phyloP scores from a whole-genome alignment of 2,797 vertebrate genomes.

The Alosa sapidissima region DNA sequence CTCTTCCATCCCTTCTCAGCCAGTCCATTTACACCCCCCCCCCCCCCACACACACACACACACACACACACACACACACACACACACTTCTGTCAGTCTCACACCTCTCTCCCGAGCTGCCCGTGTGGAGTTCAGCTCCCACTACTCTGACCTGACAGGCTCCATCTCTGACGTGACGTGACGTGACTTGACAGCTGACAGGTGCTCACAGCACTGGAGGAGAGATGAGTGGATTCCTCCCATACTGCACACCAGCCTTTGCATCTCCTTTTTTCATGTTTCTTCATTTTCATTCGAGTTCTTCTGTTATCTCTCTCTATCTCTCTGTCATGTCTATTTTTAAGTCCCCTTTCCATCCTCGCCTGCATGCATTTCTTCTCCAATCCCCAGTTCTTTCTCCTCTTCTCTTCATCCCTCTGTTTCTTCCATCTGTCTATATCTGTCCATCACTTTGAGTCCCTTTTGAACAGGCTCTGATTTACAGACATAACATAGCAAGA shows the following conservation, averaged over 20 bases:
- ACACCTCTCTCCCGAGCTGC: background rate
- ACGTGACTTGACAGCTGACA: background rate
- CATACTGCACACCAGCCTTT: background rate
- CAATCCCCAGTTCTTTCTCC: background rate
- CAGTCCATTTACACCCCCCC: background rate
- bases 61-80: background rate
- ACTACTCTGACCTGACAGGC: background rate
- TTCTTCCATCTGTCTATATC: background rate
- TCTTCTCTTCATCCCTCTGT: slow-evolving; percentile 8
- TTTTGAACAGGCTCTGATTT: background rate
- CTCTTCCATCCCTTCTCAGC: background rate
- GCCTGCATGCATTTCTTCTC: background rate
- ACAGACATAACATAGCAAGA: background rate
- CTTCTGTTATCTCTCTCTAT: background rate
- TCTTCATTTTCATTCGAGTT: slow-evolving; percentile 24
- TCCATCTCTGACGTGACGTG: background rate
- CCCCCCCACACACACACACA: background rate
- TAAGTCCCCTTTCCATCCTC: background rate
- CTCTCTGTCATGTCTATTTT: background rate
- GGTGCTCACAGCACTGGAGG: background rate
- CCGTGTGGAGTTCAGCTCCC: background rate
- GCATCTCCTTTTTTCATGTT: background rate
- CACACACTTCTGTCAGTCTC: background rate
- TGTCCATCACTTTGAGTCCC: background rate
- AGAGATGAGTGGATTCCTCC: background rate